A percentile compares a stretch with the other conserved stretches of the same genome.
phyloP scores from a whole-genome alignment of 2,888 invertebrate species.

The Ligdia adustata region DNA sequence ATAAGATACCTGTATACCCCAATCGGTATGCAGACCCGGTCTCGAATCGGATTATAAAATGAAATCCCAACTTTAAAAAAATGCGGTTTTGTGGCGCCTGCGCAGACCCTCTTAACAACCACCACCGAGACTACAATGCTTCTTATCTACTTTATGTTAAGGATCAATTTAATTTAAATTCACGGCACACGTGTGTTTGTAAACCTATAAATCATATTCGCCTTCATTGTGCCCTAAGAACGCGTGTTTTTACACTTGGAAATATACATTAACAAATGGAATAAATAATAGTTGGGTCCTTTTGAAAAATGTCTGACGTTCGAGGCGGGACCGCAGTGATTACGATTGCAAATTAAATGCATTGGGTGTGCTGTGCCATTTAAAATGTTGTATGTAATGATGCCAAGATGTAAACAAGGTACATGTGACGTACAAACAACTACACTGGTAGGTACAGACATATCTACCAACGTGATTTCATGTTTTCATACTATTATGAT shows the following conservation, averaged over 20 bases:
- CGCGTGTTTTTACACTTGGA: conserved; percentile 72
- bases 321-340: conserved; percentile 50
- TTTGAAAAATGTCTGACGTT: conserved; percentile 59
- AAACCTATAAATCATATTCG: conserved; percentile 75
- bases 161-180: conserved; percentile 36
- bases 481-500: too few species aligned
- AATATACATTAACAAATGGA: conserved; percentile 66
- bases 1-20: conserved; percentile 20
- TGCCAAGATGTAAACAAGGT: conserved; percentile 1
- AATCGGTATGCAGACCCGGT: conserved; percentile 65
- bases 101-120: conserved; percentile 41
- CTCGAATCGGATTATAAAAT: conserved; percentile 72
- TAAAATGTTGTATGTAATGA: conserved; percentile 13
- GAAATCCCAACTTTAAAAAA: conserved; percentile 70
- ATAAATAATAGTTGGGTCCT: conserved; percentile 58
- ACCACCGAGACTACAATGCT: conserved; percentile 15
- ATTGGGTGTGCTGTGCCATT: conserved; percentile 10
- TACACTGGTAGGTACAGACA: background rate
- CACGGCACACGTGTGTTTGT: conserved; percentile 30
- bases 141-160: conserved; percentile 36
- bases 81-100: conserved; percentile 75
- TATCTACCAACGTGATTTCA: too few species aligned
- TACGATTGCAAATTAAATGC: conserved; percentile 50
- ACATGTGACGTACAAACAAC: background rate
- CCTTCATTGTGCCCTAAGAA: conserved; percentile 63